Evolutionary conservation across 35 echinoderm and acorn worm species (phyloP).

Genomic region (Holothuria glaberrima): DNA sequence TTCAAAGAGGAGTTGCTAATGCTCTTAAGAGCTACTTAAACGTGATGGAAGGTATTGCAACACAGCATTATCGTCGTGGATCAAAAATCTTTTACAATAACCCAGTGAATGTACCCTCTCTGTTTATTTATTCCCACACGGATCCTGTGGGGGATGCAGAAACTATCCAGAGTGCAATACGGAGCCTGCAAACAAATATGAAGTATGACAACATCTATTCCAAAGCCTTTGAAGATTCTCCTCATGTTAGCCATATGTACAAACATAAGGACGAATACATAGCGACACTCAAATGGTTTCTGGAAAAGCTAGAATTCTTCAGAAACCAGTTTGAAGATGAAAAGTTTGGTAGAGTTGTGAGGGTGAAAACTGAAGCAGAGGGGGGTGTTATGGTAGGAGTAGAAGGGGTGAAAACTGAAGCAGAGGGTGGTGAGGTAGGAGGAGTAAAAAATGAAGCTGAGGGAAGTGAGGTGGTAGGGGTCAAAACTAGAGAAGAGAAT

Average conservation of each 20-base stretch:
- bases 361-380: not conserved
- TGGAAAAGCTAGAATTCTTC: constrained; percentile 74
- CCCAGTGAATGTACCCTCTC: constrained; percentile 70
- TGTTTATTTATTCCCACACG: constrained; percentile 88
- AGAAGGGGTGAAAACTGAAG: no score
- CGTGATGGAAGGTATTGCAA: constrained; percentile 47
- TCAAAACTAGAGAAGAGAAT: no score
- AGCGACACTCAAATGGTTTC: constrained; percentile 52
- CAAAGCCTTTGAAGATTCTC: constrained; percentile 83
- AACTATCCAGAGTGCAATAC: constrained; percentile 48
- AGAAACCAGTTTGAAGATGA: constrained; percentile 16
- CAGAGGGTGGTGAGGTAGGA: no score
- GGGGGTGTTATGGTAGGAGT: not conserved
- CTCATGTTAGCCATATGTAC: constrained; percentile 86
- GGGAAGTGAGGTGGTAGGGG: no score
- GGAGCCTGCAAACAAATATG: constrained; percentile 48
- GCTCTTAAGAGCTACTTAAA: constrained; percentile 26
- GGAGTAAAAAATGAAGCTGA: not conserved
- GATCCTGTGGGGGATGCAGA: constrained; percentile 69
- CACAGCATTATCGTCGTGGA: constrained; percentile 63
- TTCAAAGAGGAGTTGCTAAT: constrained; percentile 19
- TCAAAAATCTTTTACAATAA: constrained; percentile 73
- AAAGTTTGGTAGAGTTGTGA: not conserved
- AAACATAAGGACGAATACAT: constrained; percentile 80
- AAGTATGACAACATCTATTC: constrained; percentile 68